Percentiles rank a stretch among this genome's conserved stretches.
Conservation (phyloP, 1,140 invertebrate species). For the Hylyphantes graminicola region DNA sequence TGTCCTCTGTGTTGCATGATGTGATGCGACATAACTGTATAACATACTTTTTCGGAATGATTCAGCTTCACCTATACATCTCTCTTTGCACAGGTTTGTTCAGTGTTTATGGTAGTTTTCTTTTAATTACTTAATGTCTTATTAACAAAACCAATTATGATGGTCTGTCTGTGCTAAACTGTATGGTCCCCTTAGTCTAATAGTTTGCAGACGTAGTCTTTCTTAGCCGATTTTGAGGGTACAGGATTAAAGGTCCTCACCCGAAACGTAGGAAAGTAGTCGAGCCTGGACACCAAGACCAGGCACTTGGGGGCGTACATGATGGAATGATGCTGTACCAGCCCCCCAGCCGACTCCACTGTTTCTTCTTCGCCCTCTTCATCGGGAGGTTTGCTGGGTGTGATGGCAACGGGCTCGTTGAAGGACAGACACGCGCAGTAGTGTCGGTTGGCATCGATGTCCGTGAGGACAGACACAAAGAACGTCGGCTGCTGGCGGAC, state of each 20-base stretch:
- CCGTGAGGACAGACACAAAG: constrained; percentile 96
- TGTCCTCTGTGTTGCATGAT: too few species aligned
- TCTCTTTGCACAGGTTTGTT: too few species aligned
- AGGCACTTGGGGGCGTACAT: constrained; percentile 99
- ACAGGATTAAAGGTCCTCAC: constrained; percentile 65
- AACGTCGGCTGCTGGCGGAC: constrained; percentile 92
- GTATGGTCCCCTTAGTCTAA: too few species aligned
- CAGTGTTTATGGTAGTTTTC: too few species aligned
- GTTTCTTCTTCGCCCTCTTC: constrained; percentile 74
- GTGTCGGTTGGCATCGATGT: constrained; percentile 94
- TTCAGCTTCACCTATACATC: too few species aligned
- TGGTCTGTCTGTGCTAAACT: too few species aligned
- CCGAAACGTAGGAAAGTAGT: constrained; percentile 96
- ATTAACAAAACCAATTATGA: too few species aligned
- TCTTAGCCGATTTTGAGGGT: too few species aligned
- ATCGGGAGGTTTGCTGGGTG: constrained; percentile 89
- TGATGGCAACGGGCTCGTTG: constrained; percentile 93
- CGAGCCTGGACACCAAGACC: constrained; percentile 91
- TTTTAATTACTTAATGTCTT: too few species aligned
- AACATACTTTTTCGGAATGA: too few species aligned
- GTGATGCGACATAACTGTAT: too few species aligned
- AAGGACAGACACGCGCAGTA: constrained; percentile 97
- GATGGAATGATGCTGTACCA: constrained; percentile 77
- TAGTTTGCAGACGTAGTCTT: too few species aligned
- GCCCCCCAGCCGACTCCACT: constrained; percentile 43